Evolutionary conservation across 2,113 vertebrate species (phyloP).

Genomic region (Heterotis niloticus): DNA sequence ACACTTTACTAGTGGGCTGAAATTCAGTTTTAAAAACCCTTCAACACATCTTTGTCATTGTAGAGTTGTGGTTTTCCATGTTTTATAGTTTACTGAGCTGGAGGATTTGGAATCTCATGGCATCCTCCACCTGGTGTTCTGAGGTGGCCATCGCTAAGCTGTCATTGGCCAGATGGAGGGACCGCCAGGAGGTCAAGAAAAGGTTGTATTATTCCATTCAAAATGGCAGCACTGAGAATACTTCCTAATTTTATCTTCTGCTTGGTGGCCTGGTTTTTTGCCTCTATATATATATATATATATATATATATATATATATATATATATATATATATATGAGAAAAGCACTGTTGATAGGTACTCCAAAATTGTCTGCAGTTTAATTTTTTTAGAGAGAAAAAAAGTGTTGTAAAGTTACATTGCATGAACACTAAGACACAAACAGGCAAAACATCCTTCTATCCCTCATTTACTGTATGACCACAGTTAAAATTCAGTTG

Average conservation of each 20-base stretch:
- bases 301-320: no score
- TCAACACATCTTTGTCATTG: constrained; percentile 36
- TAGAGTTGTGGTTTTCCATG: constrained; percentile 51
- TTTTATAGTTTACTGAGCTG: constrained; percentile 31
- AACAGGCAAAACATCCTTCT: neutral
- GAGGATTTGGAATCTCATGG: neutral
- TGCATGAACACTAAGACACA: neutral
- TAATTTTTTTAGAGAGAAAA: no score
- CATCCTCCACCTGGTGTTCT: neutral
- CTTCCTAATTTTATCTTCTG: neutral
- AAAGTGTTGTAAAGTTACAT: neutral
- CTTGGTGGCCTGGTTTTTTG: no score
- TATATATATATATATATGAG: no score
- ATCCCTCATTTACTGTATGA: neutral
- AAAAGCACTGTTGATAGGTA: neutral
- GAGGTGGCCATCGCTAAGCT: constrained; percentile 4
- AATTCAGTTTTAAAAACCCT: constrained; percentile 43
- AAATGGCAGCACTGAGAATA: neutral
- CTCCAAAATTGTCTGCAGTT: neutral
- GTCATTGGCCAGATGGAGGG: neutral
- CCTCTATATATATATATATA: no score
- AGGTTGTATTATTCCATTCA: neutral
- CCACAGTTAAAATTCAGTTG: neutral
- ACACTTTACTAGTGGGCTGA: constrained; percentile 41
- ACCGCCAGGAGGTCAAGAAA: neutral